Base-by-base conservation (phyloP, 2,113 vertebrate species). In the Rhineura floridana region DNA sequence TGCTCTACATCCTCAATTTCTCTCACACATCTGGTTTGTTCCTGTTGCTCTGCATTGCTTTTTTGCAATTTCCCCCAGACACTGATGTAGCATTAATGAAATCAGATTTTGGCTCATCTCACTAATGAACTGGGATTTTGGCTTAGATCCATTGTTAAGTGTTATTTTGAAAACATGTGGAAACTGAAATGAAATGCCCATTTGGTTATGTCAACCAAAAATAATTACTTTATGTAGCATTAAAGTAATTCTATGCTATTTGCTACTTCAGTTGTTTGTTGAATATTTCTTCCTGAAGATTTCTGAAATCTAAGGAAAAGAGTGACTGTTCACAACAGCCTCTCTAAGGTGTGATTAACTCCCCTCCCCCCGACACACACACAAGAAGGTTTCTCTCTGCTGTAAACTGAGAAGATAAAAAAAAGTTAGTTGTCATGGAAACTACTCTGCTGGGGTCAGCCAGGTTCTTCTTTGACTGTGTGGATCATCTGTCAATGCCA, bases 371-470 rank as follows among this genome's bases (percentile, higher is more conserved):
- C n/a, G n/a, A 83, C 95, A 91, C 44, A 83, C 12, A 50, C 25
- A 46, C 50, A 91, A 87, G 89, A 63, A 90, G 84, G 93, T 93
- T 93, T 93, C 83, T 85, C 87, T 95, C 96, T 96, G 91, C 95
- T 96, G 93, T 93, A 96, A 96, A 96, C 81, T 93, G 91, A 94
- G 94, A 91, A 93, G 92, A 92, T 91, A 94, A 91, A 95, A n/a
- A 69, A 96, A 95, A 52, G 91, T 52, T 91, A 67, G 94, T 96
- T 96, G 92, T 94, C 95, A 97, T 94, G 95, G 96, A 94, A 96
- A 98, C 97, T 44, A 50, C 93, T 93, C 94, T 77, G 87, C 89
- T 90, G 95, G 95, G 96, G 96, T 96, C 96, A 95, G 95, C 93
- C 95, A 94, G 91, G 89, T 90, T 97, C 95, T 97, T 96, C 96